Evolutionary conservation across 2,113 vertebrate species (phyloP).

Genomic region (Geococcyx californianus): DNA sequence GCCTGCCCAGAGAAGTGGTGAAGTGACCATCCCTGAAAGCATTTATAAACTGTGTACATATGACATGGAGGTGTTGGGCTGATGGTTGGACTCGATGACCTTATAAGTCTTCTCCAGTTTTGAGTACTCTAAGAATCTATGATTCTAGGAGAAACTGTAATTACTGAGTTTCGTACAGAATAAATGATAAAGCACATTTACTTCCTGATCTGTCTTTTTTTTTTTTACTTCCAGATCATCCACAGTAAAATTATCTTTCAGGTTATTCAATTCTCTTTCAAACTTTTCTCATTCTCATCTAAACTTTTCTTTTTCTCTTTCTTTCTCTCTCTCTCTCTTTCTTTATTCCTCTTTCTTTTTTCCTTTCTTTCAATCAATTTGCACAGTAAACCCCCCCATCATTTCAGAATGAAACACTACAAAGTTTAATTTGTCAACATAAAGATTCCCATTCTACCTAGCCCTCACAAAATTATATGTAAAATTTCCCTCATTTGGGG

Average conservation of each 20-base stretch:
- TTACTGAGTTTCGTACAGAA: not conserved
- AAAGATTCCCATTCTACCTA: not conserved
- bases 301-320: not conserved
- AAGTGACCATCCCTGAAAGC: too few species aligned
- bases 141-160: not conserved
- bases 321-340: not conserved
- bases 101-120: too few species aligned
- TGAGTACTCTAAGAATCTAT: too few species aligned
- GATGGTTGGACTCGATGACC: too few species aligned
- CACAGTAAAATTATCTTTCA: not conserved
- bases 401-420: not conserved
- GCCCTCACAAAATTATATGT: not conserved
- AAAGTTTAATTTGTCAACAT: not conserved
- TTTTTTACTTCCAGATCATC: not conserved
- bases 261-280: not conserved
- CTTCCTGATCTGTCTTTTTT: not conserved
- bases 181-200: not conserved
- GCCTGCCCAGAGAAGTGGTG: too few species aligned
- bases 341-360: too few species aligned
- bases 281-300: not conserved
- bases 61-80: too few species aligned
- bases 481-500: not conserved
- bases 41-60: too few species aligned
- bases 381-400: too few species aligned
- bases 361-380: not conserved